Conservation (phyloP, 2,797 vertebrate genomes). For the Manis javanica region DNA sequence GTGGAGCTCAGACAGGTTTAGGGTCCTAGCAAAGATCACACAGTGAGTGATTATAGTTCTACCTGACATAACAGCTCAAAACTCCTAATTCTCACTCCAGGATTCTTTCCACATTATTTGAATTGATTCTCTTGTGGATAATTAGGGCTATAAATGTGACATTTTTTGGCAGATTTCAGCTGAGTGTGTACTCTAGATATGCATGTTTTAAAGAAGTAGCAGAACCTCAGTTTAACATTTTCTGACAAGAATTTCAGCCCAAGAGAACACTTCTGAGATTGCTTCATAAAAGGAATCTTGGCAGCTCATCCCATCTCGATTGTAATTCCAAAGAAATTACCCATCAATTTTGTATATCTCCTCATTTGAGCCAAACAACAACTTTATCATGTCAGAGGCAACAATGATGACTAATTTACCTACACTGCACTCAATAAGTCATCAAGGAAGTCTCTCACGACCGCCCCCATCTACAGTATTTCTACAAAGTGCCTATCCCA, state of each 20-base stretch:
- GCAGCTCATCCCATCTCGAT: conserved; percentile 9
- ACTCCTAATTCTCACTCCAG: background rate
- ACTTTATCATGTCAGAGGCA: conserved; percentile 37
- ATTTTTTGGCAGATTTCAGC: conserved; percentile 28
- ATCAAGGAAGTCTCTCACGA: background rate
- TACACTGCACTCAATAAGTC: conserved; percentile 10
- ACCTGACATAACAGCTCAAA: background rate
- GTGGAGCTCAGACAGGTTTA: background rate
- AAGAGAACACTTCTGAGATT: conserved; percentile 53
- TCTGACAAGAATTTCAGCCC: conserved; percentile 50
- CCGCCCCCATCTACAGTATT: background rate
- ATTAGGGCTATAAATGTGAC: conserved; percentile 9
- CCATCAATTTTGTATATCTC: conserved; percentile 61
- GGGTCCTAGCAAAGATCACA: background rate
- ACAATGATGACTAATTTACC: conserved; percentile 53
- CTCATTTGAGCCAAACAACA: conserved; percentile 67
- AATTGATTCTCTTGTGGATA: conserved; percentile 39
- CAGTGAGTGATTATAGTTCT: background rate
- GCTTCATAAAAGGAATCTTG: conserved; percentile 59
- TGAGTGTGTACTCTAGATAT: background rate
- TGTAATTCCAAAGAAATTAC: conserved; percentile 68
- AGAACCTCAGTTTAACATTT: conserved; percentile 50
- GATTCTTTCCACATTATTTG: background rate
- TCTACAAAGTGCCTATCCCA: background rate
- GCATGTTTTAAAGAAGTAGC: conserved; percentile 53